Percentiles rank a stretch among this genome's conserved stretches.
These are phyloP conservation scores for Grammomys surdaster DNA, from an alignment of 2,113 vertebrate genomes.

Conservation along the genomic window DNA sequence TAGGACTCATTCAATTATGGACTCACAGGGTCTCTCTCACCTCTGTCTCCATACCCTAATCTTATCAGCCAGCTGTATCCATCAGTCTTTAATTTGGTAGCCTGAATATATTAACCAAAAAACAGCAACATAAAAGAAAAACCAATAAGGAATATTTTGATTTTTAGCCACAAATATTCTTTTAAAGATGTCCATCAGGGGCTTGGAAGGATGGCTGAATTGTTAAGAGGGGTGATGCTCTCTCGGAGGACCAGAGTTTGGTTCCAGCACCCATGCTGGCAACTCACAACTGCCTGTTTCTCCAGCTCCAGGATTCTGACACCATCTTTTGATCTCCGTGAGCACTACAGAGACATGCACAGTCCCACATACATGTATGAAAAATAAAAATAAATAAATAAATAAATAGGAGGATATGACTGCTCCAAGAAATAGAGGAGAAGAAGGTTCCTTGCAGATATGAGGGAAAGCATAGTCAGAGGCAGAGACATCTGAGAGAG, in stretches of 20 bases:
- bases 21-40: constrained; percentile 27
- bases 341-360: not conserved
- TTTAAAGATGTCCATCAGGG: not conserved
- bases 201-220: not conserved
- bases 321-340: not conserved
- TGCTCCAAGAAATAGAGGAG: not conserved
- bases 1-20: constrained; percentile 64
- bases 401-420: not conserved
- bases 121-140: constrained; percentile 64
- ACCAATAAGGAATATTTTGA: not conserved
- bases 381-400: too few species aligned
- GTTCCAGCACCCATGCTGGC: not conserved
- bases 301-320: not conserved
- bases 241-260: not conserved
- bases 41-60: constrained; percentile 35
- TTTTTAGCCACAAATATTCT: constrained; percentile 56
- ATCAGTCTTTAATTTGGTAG: constrained; percentile 51
- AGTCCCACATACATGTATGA: not conserved
- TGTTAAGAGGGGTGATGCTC: not conserved
- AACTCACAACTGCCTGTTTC: not conserved
- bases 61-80: constrained; percentile 7
- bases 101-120: constrained; percentile 9
- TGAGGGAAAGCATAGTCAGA: not conserved
- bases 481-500: not conserved
- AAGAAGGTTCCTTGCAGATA: not conserved